Base-by-base conservation (phyloP, 2,113 vertebrate genomes). In the Chaetops frenatus region DNA sequence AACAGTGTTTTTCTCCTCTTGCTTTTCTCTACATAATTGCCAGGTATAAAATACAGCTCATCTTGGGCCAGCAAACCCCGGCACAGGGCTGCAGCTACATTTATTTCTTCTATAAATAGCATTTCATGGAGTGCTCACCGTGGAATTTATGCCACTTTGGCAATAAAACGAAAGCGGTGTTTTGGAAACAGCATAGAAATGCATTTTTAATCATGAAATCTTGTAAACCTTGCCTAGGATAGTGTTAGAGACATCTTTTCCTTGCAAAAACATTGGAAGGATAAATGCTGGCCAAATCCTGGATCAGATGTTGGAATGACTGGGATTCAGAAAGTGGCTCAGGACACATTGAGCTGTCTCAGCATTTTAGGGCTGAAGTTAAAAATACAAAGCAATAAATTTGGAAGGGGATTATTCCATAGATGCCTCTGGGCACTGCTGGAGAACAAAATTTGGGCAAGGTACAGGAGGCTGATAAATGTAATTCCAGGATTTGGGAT, bases 21-120 rank as follows among this genome's bases (percentile, higher is more conserved):
- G 33, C 16, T 95, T 92, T 96, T 91, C 78, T 96, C 50, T 48
- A 92, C 33, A 15, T 94, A 91, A 93, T 86, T 94, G 85, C 93
- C 94, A 95, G 70, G 35, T 94, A 90, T 71, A 74, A 96, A 94
- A 91, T 80, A 84, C 57, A 76, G 29, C 86, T 93, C 60, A 18
- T 36, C 65, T 64, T 17, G 22, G 44, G 51, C 82, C 87, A 94
- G 72, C 81, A 97, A 96, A 97, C 47, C 28, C 88, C 66, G 79
- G 35, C 57, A 60, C 42, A 79, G 51, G 64, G 86, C 56, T 90
- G 85, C 96, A 96, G 90, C 38, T 85, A 28, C 73, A 76, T 67
- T 97, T 93, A 48, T 88, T 90, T 84, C 90, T 81, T 27, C 81
- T 95, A 93, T 90, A 95, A 97, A 97, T 77, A 94, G 76, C 74